Base-by-base conservation (phyloP, 2,113 vertebrate genomes). In the Syrrhaptes paradoxus region DNA sequence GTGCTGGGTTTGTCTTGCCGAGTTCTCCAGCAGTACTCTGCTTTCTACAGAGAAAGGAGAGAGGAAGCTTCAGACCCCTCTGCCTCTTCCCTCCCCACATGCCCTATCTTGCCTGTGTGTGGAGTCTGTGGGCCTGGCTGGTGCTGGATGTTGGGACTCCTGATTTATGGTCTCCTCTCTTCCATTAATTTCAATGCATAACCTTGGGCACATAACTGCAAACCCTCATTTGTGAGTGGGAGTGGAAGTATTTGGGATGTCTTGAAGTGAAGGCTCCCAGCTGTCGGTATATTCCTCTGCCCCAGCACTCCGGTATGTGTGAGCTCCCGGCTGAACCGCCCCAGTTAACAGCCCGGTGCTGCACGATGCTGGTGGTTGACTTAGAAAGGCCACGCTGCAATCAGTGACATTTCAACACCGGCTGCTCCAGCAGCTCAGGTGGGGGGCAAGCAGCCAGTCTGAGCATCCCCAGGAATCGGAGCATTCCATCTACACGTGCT, bases 221-320 rank as follows among this genome's bases (percentile, higher is more conserved):
- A 36, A 21, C 36, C 54, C 65, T 65, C 25, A 25, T 45, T 46
- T 51, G 66, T 4, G 70, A 62, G 85, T 9, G 66, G 77, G 36
- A 74, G 59, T 43, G 18, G 82, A 58, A 79, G 19, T 9, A 10
- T 66, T 15, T 24, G 57, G 55, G 66, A 17, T 22, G 51, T 13
- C 13, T 6, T 1, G 21, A 17, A n/a, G 62, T 6, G 79, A 55
- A 41, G 36, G 54, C 22, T 83, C 71, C 77, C 86, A 79, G 5
- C 62, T 79, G 79, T 14, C 79, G 0, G 0, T 11, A 38, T 6
- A 0, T 11, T 43, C 61, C 45, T 73, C 31, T 51, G 1, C 19
- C 73, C 24, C 57, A 6, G 17, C 36, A 4, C 76, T 36, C 26
- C 0, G 10, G 46, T 20, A 25, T 0, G 4, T 6, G 3, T 17